Base-by-base conservation (phyloP, 2,797 vertebrate genomes). In the Erpetoichthys calabaricus region DNA sequence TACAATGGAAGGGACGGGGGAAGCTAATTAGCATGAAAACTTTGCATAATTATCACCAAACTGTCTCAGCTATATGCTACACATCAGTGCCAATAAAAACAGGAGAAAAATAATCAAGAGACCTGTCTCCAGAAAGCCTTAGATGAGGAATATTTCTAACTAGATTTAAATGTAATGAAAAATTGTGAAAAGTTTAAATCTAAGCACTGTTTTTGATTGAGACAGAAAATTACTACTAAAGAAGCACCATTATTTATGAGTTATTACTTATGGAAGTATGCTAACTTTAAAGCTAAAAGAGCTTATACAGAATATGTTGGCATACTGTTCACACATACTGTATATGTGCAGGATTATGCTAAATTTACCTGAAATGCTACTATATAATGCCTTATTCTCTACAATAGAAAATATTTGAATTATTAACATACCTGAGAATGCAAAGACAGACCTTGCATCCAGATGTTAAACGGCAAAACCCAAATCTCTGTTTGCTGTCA, bases 401-500 rank as follows among this genome's bases (percentile, higher is more conserved):
- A 25, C 25, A 25, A 25, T 25, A 25, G 25, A 25, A 25, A 25
- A 25, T 25, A 25, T 25, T 25, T 25, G 25, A 25, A 1, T 25
- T 0, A 52, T 10, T 5, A 0, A 63, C 75, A 79, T 83, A 97
- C 94, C 94, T 98, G 59, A 98, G 83, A 60, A 98, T 89, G 74
- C 93, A 97, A 58, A 97, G 80, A 79, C 95, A 98, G 66, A 91
- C 74, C 67, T 84, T 85, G 72, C 92, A 93, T 71, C 91, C 92
- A 46, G 89, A 86, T 0, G 92, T 91, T 72, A 98, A 85, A 60
- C 95, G 88, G 70, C 95, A 98, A 82, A 98, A 98, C 62, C 95
- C 94, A 68, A 98, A 98, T 65, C 92, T 85, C 79, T 97, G 95
- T 62, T 94, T 97, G 76, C 95, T 85, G 65, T 98, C 89, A 58